phyloP scores from a whole-genome alignment of 2,797 vertebrate species.

The Phrynocephalus vlangalii region DNA sequence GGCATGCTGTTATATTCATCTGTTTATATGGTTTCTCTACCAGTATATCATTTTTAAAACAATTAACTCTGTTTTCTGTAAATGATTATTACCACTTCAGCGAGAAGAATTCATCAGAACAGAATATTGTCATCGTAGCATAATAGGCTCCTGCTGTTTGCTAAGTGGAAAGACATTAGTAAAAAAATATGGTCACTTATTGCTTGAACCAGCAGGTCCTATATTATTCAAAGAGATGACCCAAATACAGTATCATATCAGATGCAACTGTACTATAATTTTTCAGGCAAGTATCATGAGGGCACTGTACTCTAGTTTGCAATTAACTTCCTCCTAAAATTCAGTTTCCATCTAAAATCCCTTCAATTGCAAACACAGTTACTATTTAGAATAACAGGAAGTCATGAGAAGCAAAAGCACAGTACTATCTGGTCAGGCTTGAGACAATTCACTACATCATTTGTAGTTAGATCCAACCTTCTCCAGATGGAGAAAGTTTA shows the following conservation, averaged over 20 bases:
- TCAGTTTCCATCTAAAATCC: not conserved
- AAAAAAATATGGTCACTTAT: conserved; percentile 63
- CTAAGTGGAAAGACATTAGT: conserved; percentile 70
- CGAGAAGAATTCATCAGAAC: conserved; percentile 63
- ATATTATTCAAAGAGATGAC: conserved; percentile 47
- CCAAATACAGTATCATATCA: conserved; percentile 10
- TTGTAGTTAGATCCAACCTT: not conserved
- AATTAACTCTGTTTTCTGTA: conserved; percentile 61
- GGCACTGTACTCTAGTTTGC: not conserved
- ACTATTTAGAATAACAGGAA: not conserved
- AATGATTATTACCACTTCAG: conserved; percentile 70
- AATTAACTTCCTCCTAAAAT: not conserved
- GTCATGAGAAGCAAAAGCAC: too few relatives aligned
- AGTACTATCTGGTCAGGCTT: not conserved
- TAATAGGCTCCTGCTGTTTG: conserved; percentile 74
- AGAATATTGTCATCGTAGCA: conserved; percentile 61
- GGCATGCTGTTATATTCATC: conserved; percentile 43
- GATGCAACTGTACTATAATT: conserved; percentile 11
- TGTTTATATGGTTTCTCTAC: conserved; percentile 33
- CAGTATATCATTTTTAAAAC: conserved; percentile 56
- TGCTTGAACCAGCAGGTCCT: conserved; percentile 53
- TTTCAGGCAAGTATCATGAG: not conserved
- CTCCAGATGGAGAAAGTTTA: not conserved
- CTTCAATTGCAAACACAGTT: not conserved
- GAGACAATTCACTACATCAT: not conserved